Base-by-base conservation (phyloP, 2,888 invertebrate species). In the Sesamia inferens region DNA sequence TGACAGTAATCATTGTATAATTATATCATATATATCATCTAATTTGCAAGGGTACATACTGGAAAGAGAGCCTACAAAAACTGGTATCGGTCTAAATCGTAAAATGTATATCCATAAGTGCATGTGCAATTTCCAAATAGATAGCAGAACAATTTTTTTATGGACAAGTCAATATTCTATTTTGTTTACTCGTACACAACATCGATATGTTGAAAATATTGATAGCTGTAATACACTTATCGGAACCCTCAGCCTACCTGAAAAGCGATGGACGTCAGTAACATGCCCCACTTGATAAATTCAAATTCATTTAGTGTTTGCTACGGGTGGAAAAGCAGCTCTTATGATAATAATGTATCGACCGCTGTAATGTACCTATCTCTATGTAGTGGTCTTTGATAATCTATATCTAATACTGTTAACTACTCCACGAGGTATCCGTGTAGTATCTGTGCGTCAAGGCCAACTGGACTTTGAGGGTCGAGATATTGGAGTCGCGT, bases 191-290 rank as follows among this genome's bases (percentile, higher is more conserved):
- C 39, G 13, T n/a, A 42, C 54, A 54, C 22, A 66, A 62, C n/a
- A 66, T 39, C 0, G 11, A 8, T 22, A 39, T 24, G 48, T 42
- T 59, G 31, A 61, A 65, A 67, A 78, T 64, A 47, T 68, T 54
- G 55, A 48, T 31, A 64, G 48, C 67, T 44, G 14, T 24, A 55
- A 78, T 82, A 70, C 68, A 74, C 62, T 22, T 10, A 63, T 11
- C 59, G 31, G 65, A 72, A 66, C 51, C 58, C 48, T n/a, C 31
- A 10, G 66, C 58, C 6, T 63, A 71, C 48, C 61, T 69, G 54
- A 54, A 81, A 69, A 65, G 77, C 58, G 58, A 57, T 69, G 24
- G 69, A 80, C 55, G 66, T 42, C 31, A 14, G 55, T 31, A 57
- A 58, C 31, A 51, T 65, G 57, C 47, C 42, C 64, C 69, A 48